Evolutionary conservation across 2,888 invertebrate species (phyloP).

Genomic region (Miltochrista miniata): DNA sequence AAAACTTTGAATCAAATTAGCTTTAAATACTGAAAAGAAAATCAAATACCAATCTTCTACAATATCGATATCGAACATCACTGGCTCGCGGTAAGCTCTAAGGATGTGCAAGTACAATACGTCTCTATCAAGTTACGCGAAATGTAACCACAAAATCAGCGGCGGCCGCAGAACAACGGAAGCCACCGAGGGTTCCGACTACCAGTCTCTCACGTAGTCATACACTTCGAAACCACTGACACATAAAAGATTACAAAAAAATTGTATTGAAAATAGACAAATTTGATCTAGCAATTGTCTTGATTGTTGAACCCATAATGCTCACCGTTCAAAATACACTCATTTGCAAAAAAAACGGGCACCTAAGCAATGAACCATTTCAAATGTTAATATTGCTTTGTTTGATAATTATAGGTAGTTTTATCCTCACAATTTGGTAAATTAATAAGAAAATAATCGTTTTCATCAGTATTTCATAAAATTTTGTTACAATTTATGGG

Average conservation of each 20-base stretch:
- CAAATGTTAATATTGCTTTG: no score
- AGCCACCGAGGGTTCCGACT: slow-evolving; percentile 62
- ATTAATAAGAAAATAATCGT: no score
- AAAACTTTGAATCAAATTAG: background rate
- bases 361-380: no score
- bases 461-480: no score
- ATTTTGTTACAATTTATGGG: no score
- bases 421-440: no score
- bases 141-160: slow-evolving; percentile 81
- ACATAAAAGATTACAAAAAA: slow-evolving; percentile 17
- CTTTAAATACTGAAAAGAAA: background rate
- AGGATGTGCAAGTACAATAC: slow-evolving; percentile 69
- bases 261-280: slow-evolving; percentile 7
- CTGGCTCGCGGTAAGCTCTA: slow-evolving; percentile 46
- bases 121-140: slow-evolving; percentile 80
- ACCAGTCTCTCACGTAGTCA: slow-evolving; percentile 59
- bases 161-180: slow-evolving; percentile 78
- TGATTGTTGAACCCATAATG: no score
- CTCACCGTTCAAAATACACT: no score
- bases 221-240: slow-evolving; percentile 31
- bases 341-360: no score
- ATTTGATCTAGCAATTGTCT: no score
- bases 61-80: slow-evolving; percentile 44
- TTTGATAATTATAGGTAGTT: no score
- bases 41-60: no score